Percentiles rank a stretch among this genome's conserved stretches.
These are phyloP conservation scores for Pyrrhia umbra DNA, from an alignment of 2,888 invertebrate genomes.

Conservation along the genomic window DNA sequence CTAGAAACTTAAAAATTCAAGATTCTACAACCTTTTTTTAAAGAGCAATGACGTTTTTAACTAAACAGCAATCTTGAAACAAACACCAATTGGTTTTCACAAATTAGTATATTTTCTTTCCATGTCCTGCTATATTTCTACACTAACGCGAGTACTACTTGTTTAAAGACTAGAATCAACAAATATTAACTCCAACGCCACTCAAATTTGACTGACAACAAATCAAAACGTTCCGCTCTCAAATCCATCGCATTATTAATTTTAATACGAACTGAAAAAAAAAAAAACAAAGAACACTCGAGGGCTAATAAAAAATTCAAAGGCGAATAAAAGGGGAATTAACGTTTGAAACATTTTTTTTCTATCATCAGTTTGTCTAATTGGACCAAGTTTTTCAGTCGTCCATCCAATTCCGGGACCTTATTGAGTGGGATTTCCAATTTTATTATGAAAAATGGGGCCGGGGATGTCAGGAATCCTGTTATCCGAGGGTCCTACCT, in stretches of 20 bases:
- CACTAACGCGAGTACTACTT: not conserved
- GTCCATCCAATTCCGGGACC: slow-evolving; percentile 66
- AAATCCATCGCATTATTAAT: slow-evolving; percentile 56
- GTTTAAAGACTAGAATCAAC: slow-evolving; percentile 1
- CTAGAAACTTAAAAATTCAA: no score
- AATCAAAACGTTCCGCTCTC: slow-evolving; percentile 37
- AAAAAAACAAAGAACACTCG: slow-evolving; percentile 58
- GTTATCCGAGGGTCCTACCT: slow-evolving; percentile 66
- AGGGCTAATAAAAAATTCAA: slow-evolving; percentile 60
- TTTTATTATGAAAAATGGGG: slow-evolving; percentile 75
- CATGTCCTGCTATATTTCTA: slow-evolving; percentile 6
- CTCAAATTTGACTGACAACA: slow-evolving; percentile 28
- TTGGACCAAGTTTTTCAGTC: slow-evolving; percentile 61
- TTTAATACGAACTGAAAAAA: slow-evolving; percentile 53
- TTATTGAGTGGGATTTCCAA: slow-evolving; percentile 66
- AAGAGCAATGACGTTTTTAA: no score
- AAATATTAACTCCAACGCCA: not conserved
- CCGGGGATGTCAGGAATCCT: slow-evolving; percentile 70
- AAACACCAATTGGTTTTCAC: no score
- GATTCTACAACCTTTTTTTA: no score
- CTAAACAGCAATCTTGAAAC: no score
- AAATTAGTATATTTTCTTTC: no score
- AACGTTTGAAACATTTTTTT: slow-evolving; percentile 57
- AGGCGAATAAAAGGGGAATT: slow-evolving; percentile 57
- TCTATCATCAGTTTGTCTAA: slow-evolving; percentile 57